phyloP scores from a whole-genome alignment of 1,140 invertebrate species.

The Drosophila punjabiensis region DNA sequence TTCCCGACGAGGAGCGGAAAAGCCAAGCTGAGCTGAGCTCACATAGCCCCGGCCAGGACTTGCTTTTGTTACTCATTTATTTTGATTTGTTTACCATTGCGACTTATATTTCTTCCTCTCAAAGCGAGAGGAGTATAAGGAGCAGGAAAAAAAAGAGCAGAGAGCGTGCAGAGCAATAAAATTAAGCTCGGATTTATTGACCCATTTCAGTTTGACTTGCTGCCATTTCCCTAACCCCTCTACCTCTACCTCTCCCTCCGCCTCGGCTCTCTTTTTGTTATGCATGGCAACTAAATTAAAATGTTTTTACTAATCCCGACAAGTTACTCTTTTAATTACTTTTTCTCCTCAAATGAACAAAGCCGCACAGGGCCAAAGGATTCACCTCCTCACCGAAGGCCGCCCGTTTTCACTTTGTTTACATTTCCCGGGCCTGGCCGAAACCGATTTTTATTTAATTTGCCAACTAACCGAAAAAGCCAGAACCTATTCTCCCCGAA shows the following conservation, averaged over 20 bases:
- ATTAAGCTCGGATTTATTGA: slow-evolving; percentile 84
- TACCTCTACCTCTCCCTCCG: not conserved
- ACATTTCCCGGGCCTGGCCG: slow-evolving; percentile 18
- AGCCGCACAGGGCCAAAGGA: slow-evolving; percentile 43
- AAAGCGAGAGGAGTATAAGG: slow-evolving; percentile 2
- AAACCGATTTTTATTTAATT: slow-evolving; percentile 46
- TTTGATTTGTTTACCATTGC: slow-evolving; percentile 84
- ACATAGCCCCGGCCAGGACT: slow-evolving; percentile 34
- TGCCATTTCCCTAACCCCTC: slow-evolving; percentile 29
- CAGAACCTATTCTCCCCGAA: slow-evolving; percentile 11
- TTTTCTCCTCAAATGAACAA: slow-evolving; percentile 75
- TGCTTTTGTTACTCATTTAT: slow-evolving; percentile 83
- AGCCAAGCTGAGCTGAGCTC: slow-evolving; percentile 28
- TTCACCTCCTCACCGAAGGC: slow-evolving; percentile 1
- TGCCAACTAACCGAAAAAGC: slow-evolving; percentile 40
- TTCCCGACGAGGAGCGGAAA: not conserved
- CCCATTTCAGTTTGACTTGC: slow-evolving; percentile 80
- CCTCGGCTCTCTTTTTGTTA: slow-evolving; percentile 39
- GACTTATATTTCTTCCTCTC: slow-evolving; percentile 80
- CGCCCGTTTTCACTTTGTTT: slow-evolving; percentile 27
- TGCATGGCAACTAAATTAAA: slow-evolving; percentile 79
- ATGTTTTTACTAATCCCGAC: slow-evolving; percentile 82
- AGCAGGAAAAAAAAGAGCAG: slow-evolving; percentile 35
- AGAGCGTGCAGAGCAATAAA: slow-evolving; percentile 73
- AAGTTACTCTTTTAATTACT: slow-evolving; percentile 83